Evolutionary conservation across 1,140 invertebrate genomes (phyloP), one percentile per base, ranked within the genome.

Genomic region (Saccostrea glomerata): DNA sequence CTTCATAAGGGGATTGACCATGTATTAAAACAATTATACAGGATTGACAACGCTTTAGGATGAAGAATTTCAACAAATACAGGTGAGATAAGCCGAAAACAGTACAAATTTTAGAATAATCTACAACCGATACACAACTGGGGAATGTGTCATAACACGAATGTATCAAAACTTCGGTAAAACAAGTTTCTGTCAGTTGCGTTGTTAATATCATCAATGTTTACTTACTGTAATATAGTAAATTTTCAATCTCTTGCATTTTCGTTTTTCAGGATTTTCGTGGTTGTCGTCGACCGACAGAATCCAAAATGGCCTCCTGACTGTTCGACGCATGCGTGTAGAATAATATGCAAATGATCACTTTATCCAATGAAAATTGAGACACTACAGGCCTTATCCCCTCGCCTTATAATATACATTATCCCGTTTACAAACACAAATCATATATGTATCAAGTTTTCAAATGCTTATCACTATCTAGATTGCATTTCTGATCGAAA

Each of bases 311-410:
- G 70, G 70, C 70, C 70, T 30, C 70, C 70, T 36, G 5, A 25
- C 25, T 36, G n/a, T 12, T 25, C 30, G 30, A 30, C 70, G 70
- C 70, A 77, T 77, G 70, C 70, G 70, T 77, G 12, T 77, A 36
- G 70, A 77, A 77, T 77, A 77, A 77, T 77, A 77, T 77, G 70
- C 70, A 77, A 77, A 77, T 77, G 11, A 9, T 36, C 30, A 77
- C 4, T 36, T 17, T 77, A 77, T 2, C 70, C 70, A 77, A 77
- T 77, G 70, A 15, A 77, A 77, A 77, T 25, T 2, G 13, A 36
- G 70, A 20, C 30, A 36, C 70, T 77, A 23, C 23, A 66, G 60
- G 60, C 60, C 17, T 20, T 66, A 66, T 66, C 60, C 60, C 60
- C 60, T 66, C 60, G 60, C 70, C 70, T 36, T 77, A 23, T 36